Evolutionary conservation across 2,113 vertebrate genomes (phyloP), one percentile per base, ranked within the genome.

Genomic region (Pontoporia blainvillei): DNA sequence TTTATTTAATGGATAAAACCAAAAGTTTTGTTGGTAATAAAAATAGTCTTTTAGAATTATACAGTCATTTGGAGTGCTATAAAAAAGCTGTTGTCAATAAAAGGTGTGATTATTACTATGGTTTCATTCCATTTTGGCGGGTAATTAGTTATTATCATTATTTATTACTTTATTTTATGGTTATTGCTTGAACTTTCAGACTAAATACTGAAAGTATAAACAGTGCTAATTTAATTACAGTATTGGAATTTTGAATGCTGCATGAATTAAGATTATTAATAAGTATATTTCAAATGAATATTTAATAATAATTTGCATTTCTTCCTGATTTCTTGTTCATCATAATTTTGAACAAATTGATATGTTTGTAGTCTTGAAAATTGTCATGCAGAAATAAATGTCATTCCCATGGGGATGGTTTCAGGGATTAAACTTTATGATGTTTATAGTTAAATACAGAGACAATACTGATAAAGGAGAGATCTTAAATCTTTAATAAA

Each of bases 61-160:
- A 36, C 59, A 98, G 96, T 97, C 94, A 98, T 98, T 98, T 97
- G 90, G 95, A 98, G 92, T 98, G 90, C 92, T 95, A 98, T 98
- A 98, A 98, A 98, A 75, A 96, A 98, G 79, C 97, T 97, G 96
- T 85, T 98, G 97, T 98, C 98, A 98, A 98, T 98, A 98, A 98
- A 98, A 98, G 62, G 9, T 97, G 95, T 98, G 0, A 64, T 98
- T 98, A 97, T 96, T 95, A 96, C 6, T 41, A 90, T 92, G 84
- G 82, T 89, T 98, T 98, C 91, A 94, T 98, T 96, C 86, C 69
- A 97, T 98, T 98, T 96, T 96, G 95, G 86, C 76, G 96, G 96
- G 64, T 98, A 98, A 96, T 98, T 97, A 98, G 96, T 98, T 98
- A 98, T 98, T 97, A 97, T 98, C 98, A 98, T 99, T 99, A 98